phyloP scores from a whole-genome alignment of 2,113 vertebrate genomes.

The Cygnus atratus region DNA sequence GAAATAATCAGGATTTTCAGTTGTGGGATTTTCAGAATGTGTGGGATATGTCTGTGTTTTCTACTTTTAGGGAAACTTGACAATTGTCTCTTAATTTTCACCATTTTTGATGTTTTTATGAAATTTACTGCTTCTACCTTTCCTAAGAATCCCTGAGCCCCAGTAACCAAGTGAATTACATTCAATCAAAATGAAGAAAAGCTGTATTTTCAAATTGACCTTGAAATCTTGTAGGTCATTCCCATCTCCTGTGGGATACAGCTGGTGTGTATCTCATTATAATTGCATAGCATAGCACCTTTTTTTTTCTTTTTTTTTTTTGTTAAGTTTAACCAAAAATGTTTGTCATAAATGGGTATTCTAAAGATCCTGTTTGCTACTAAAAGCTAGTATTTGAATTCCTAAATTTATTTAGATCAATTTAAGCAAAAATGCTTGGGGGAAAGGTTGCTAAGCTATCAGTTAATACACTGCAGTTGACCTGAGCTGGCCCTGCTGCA shows the following conservation, averaged over 20 bases:
- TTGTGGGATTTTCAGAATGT: not conserved
- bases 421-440: not conserved
- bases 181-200: conserved; percentile 18
- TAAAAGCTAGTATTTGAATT: not conserved
- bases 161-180: not conserved
- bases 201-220: not conserved
- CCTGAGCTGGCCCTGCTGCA: not conserved
- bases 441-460: not conserved
- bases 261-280: not conserved
- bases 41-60: not conserved
- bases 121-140: not conserved
- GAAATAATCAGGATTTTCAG: not conserved
- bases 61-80: not conserved
- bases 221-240: not conserved
- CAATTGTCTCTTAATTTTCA: not conserved
- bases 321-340: not conserved
- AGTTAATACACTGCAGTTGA: not conserved
- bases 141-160: not conserved
- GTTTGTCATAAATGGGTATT: not conserved
- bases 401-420: not conserved
- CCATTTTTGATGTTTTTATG: not conserved
- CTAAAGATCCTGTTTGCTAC: not conserved
- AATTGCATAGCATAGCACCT: not conserved
- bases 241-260: not conserved
- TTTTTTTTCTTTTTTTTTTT: not conserved